Conservation (phyloP, 2,797 vertebrate species). For the Bradypodion pumilum region DNA sequence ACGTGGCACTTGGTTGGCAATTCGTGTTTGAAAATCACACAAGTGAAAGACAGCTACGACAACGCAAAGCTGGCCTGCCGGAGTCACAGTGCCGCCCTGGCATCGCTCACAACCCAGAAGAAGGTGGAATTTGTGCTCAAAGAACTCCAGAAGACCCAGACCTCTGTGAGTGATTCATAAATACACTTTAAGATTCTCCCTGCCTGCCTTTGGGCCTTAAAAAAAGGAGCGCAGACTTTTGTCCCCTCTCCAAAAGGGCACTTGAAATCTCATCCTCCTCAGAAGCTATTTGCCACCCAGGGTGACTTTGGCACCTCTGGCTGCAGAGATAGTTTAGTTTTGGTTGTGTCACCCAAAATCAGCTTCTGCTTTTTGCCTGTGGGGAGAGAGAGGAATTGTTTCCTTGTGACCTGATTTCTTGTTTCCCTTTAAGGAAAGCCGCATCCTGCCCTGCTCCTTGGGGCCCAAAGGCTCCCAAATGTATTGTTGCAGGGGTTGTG, state of each 20-base stretch:
- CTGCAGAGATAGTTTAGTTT: no score
- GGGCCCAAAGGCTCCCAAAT: no score
- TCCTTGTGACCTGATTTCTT: background rate
- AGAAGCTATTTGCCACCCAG: background rate
- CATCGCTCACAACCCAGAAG: slow-evolving; percentile 93
- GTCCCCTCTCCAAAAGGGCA: no score
- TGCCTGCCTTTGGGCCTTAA: no score
- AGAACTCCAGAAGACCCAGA: slow-evolving; percentile 89
- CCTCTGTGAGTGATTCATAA: slow-evolving; percentile 78
- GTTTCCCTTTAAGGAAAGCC: background rate
- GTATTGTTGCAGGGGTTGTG: no score
- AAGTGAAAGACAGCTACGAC: slow-evolving; percentile 90
- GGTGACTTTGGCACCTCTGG: background rate
- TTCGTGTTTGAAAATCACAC: slow-evolving; percentile 91
- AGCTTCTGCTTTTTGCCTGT: background rate
- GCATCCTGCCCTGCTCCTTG: no score
- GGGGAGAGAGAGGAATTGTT: background rate
- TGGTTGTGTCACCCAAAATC: background rate
- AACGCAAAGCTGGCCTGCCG: slow-evolving; percentile 93
- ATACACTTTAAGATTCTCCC: background rate
- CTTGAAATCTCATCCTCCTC: no score
- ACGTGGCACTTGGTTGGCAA: slow-evolving; percentile 95
- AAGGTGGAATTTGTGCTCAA: slow-evolving; percentile 96
- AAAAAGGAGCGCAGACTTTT: no score
- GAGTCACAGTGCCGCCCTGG: slow-evolving; percentile 86